These are phyloP conservation scores for Discoglossus pictus DNA, from an alignment of 2,797 vertebrate genomes.

Conservation along the genomic window DNA sequence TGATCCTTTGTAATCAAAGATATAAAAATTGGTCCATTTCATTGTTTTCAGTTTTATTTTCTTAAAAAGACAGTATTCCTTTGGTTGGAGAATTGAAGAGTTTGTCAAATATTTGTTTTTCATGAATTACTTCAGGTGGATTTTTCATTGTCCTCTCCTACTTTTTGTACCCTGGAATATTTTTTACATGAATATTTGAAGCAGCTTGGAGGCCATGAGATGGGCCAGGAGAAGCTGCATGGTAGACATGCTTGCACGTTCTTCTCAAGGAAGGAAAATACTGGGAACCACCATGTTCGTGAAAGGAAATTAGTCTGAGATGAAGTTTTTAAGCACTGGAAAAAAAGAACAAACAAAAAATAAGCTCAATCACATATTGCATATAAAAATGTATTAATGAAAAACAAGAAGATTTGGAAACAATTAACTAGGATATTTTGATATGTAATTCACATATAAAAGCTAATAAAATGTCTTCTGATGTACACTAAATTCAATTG, in stretches of 20 bases:
- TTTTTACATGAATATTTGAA: slow-evolving; percentile 95
- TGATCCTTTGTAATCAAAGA: slow-evolving; percentile 59
- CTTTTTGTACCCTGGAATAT: slow-evolving; percentile 92
- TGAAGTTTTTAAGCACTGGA: slow-evolving; percentile 88
- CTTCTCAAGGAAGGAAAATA: slow-evolving; percentile 95
- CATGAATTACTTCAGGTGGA: slow-evolving; percentile 64
- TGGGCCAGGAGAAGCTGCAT: slow-evolving; percentile 90
- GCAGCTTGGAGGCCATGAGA: slow-evolving; percentile 91
- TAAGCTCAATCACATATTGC: slow-evolving; percentile 8
- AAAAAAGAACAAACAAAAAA: slow-evolving; percentile 47
- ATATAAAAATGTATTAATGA: too few species aligned
- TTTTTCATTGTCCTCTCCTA: slow-evolving; percentile 74
- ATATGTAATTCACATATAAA: too few species aligned
- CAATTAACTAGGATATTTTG: too few species aligned
- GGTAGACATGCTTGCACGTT: slow-evolving; percentile 90
- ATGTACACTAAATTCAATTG: too few species aligned
- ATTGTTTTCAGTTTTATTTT: slow-evolving; percentile 63
- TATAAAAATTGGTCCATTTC: slow-evolving; percentile 69
- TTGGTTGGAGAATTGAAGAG: slow-evolving; percentile 67
- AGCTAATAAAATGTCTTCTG: too few species aligned
- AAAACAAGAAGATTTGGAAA: too few species aligned
- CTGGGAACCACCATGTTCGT: slow-evolving; percentile 95
- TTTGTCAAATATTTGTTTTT: slow-evolving; percentile 56
- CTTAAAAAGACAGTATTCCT: slow-evolving; percentile 57
- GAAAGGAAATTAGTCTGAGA: slow-evolving; percentile 91